phyloP scores from a whole-genome alignment of 53 echinoderm and acorn worm species.

The Paelopatides confundens region DNA sequence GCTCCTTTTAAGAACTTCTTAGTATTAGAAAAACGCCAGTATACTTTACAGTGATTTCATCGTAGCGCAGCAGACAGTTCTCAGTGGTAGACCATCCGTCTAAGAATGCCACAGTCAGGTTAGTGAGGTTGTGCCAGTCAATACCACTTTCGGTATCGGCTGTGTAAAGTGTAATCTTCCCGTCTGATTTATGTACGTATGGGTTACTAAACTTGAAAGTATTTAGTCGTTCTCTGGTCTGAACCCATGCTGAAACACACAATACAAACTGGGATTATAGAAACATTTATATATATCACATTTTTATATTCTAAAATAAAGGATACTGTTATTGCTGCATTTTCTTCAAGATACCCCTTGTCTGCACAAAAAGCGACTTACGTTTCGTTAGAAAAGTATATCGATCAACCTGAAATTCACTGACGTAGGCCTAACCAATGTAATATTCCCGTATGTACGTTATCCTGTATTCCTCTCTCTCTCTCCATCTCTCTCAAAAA shows the following conservation, averaged over 20 bases:
- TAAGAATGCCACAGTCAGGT: conserved; percentile 36
- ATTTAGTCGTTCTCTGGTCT: conserved; percentile 59
- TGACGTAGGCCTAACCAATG: too few species aligned
- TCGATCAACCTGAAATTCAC: too few species aligned
- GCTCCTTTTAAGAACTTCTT: too few species aligned
- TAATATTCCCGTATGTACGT: too few species aligned
- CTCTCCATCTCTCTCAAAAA: too few species aligned
- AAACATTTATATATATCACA: too few species aligned
- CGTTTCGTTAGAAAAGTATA: too few species aligned
- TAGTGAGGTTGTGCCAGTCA: conserved; percentile 42
- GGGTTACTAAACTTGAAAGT: conserved; percentile 63
- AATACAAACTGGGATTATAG: too few species aligned
- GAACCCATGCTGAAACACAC: conserved; percentile 64
- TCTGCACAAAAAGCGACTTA: too few species aligned
- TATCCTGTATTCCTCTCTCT: too few species aligned
- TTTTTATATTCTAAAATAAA: neutral
- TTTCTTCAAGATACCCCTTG: too few species aligned
- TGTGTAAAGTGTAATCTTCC: neutral
- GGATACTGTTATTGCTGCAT: neutral
- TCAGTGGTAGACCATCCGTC: conserved; percentile 43
- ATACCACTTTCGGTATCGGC: neutral
- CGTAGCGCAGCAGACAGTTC: conserved; percentile 32
- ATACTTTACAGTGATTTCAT: neutral
- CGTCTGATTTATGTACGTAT: conserved; percentile 23
- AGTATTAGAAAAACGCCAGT: too few species aligned